A percentile compares a stretch with the other conserved stretches of the same genome.
phyloP scores from a whole-genome alignment of 2,888 invertebrate species.

The Synergus gifuensis region DNA sequence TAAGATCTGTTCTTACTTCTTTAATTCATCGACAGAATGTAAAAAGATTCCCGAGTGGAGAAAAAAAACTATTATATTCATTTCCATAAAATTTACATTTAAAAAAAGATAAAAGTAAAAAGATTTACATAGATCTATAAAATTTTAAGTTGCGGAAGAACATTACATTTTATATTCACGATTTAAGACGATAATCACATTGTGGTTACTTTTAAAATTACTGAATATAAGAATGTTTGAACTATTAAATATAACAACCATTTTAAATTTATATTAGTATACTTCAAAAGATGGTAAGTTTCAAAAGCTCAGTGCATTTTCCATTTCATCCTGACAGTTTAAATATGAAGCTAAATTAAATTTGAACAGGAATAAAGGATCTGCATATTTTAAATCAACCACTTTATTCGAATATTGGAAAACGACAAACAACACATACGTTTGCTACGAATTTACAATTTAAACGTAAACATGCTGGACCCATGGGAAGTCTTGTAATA shows the following conservation, averaged over 20 bases:
- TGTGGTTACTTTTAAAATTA: not conserved
- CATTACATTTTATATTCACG: not conserved
- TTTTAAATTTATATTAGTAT: too few species aligned
- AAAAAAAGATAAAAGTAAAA: not conserved
- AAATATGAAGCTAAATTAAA: not conserved
- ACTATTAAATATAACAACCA: too few species aligned
- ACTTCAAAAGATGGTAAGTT: not conserved
- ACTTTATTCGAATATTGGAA: slow-evolving; percentile 34
- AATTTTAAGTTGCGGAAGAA: not conserved
- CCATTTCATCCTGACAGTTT: not conserved
- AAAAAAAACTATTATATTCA: not conserved
- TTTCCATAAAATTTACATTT: not conserved
- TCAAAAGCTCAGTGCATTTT: not conserved
- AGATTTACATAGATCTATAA: not conserved
- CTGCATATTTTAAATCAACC: not conserved
- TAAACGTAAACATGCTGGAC: not conserved
- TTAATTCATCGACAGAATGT: not conserved
- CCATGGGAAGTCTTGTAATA: not conserved
- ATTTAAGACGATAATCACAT: not conserved
- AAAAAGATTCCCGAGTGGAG: not conserved
- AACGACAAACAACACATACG: slow-evolving; percentile 10
- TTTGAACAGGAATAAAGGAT: not conserved
- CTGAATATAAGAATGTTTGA: too few species aligned
- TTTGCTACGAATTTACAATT: slow-evolving; percentile 30
- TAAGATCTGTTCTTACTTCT: not conserved